phyloP scores from a whole-genome alignment of 1,140 invertebrate genomes.

The Anoplophora glabripennis region DNA sequence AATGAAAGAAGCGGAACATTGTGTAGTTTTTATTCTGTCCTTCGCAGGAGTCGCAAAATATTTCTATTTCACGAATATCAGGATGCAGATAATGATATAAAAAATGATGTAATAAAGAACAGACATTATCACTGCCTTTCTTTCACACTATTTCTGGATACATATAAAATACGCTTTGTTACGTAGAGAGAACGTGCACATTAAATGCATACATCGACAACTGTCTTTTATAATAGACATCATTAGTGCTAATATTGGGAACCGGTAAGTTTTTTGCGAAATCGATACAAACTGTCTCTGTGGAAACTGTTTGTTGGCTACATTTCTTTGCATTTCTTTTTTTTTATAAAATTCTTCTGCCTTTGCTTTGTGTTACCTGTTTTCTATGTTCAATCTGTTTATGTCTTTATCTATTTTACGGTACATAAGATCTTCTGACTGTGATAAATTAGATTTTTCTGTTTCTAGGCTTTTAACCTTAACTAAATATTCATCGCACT shows the following conservation, averaged over 20 bases:
- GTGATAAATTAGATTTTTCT: background rate
- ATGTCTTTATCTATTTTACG: background rate
- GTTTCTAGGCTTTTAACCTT: constrained; percentile 12
- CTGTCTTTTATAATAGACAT: constrained; percentile 38
- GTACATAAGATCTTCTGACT: constrained; percentile 5
- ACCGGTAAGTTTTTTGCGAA: constrained; percentile 30
- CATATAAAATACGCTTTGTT: constrained; percentile 26
- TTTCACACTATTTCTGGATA: constrained; percentile 27
- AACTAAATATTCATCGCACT: constrained; percentile 12
- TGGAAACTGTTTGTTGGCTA: constrained; percentile 9
- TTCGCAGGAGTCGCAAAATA: constrained; percentile 37
- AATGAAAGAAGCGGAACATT: constrained; percentile 24
- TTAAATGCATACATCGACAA: constrained; percentile 31
- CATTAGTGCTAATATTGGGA: constrained; percentile 33
- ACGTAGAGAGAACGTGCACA: constrained; percentile 29
- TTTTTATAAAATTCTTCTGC: constrained; percentile 28
- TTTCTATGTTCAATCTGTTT: constrained; percentile 8
- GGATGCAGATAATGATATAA: constrained; percentile 26
- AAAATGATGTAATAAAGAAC: constrained; percentile 34
- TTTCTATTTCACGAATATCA: constrained; percentile 23
- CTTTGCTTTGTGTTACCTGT: constrained; percentile 16
- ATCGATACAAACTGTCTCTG: constrained; percentile 32
- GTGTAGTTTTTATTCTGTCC: constrained; percentile 37
- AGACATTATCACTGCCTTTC: constrained; percentile 35
- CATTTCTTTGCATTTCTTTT: constrained; percentile 22